Evolutionary conservation across 2,113 vertebrate species (phyloP).

Genomic region (Tupaia chinensis): DNA sequence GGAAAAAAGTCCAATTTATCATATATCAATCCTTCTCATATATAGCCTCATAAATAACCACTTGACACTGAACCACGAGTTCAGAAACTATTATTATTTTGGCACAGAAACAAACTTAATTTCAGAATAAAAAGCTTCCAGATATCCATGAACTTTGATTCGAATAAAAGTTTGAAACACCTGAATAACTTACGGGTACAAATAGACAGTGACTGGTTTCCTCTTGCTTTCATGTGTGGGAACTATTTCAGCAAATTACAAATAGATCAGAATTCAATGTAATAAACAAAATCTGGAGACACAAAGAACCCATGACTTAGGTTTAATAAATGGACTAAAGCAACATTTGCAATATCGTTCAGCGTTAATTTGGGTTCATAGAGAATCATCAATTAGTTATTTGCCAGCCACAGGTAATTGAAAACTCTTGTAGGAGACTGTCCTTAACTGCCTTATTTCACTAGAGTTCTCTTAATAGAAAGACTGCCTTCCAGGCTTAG

Average conservation of each 20-base stretch:
- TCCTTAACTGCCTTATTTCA: not conserved
- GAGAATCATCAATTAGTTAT: constrained; percentile 34
- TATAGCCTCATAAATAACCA: constrained; percentile 55
- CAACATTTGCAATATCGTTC: constrained; percentile 15
- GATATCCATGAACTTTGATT: constrained; percentile 53
- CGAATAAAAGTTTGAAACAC: constrained; percentile 62
- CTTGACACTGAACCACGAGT: constrained; percentile 52
- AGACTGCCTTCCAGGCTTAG: not conserved
- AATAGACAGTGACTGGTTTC: not conserved
- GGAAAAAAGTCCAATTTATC: constrained; percentile 66
- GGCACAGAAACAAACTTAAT: constrained; percentile 58
- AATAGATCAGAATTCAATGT: constrained; percentile 34
- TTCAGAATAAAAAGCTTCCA: constrained; percentile 56
- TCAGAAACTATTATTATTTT: constrained; percentile 70
- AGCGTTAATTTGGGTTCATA: constrained; percentile 33
- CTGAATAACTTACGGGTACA: constrained; percentile 48
- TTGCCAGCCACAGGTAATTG: constrained; percentile 35
- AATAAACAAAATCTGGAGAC: constrained; percentile 7
- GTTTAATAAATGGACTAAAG: constrained; percentile 20
- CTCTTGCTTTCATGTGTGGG: constrained; percentile 10
- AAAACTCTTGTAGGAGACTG: not conserved
- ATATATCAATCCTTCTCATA: constrained; percentile 63
- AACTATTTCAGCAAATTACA: constrained; percentile 63
- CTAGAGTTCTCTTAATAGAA: not conserved
- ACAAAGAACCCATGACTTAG: constrained; percentile 9